A percentile compares a stretch with the other conserved stretches of the same genome.
Conservation (phyloP, 1,140 invertebrate genomes). For the Centruroides sculpturatus region DNA sequence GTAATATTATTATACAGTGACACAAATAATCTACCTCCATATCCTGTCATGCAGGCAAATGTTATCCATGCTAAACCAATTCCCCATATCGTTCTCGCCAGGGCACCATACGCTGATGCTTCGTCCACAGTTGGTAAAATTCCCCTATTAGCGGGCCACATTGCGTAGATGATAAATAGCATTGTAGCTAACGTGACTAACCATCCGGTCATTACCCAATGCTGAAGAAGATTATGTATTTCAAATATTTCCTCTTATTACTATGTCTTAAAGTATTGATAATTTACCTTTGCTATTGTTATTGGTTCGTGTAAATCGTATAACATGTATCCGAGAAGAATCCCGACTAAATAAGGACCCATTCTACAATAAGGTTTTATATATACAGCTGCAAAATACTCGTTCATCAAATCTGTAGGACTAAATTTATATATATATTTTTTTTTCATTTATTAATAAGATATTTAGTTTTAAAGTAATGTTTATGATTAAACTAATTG, state of each 20-base stretch:
- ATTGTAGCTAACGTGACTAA: not conserved
- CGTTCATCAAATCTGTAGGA: conserved; percentile 16
- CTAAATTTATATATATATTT: conserved; percentile 8
- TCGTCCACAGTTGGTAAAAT: conserved; percentile 10
- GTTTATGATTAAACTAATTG: no score
- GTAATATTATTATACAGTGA: no score
- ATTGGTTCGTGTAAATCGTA: conserved; percentile 11
- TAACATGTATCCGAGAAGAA: conserved; percentile 32
- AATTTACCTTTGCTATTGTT: not conserved
- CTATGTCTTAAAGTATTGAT: no score
- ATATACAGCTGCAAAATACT: conserved; percentile 79
- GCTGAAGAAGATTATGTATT: not conserved
- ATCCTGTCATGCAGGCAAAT: conserved; percentile 68
- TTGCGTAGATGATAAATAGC: conserved; percentile 16
- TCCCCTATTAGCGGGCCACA: conserved; percentile 21
- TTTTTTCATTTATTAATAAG: no score
- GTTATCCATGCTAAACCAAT: conserved; percentile 69
- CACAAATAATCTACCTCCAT: conserved; percentile 12
- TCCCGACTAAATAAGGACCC: conserved; percentile 36
- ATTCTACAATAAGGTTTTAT: conserved; percentile 45
- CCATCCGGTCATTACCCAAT: conserved; percentile 13
- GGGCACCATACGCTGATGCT: conserved; percentile 58
- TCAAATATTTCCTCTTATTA: no score
- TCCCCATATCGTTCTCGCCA: conserved; percentile 73
- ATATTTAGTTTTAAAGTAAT: no score